Base-by-base conservation (phyloP, 2,113 vertebrate genomes). In the Melospiza melodia region DNA sequence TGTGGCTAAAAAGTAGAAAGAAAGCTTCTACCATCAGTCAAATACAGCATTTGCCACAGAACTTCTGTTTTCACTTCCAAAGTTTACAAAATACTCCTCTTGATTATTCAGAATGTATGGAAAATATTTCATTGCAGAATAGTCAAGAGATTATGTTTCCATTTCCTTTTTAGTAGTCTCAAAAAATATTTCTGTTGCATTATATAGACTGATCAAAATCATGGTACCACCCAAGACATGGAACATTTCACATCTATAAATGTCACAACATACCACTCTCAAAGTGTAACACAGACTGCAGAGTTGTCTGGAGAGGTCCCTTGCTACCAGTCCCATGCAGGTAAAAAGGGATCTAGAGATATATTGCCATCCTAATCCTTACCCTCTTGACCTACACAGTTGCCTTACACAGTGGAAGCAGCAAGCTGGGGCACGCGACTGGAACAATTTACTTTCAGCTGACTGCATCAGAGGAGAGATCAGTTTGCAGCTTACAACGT, bases 51-150 rank as follows among this genome's bases (percentile, higher is more conserved):
- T 73, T 59, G 23, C 49, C 49, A 89, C 51, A 84, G 24, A 35
- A 71, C 68, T 77, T 95, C 43, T 86, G 59, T 46, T 75, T 76
- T 75, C 44, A 58, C 39, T 49, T 86, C 51, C 54, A 52, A 28
- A 58, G 52, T 72, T 71, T 92, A 76, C 51, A 94, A 90, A 73
- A 67, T 15, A 78, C 12, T 94, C 25, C 30, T 65, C 31, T 2
- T 44, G 17, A 91, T 74, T 82, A 80, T 84, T 67, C n/a, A 86
- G 33, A 74, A 54, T 77, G 82, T 49, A 79, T 49, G 39, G 65
- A 90, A 96, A 96, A 85, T 81, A 87, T 84, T 92, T 91, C 84
- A 95, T 15, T 78, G 89, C 73, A 87, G 51, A 58, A 91, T 48
- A 57, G 57, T 79, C 62, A 73, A 84, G 57, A 93, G 41, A 80